Evolutionary conservation across 2,797 vertebrate species (phyloP), one percentile per base, ranked within the genome.

Genomic region (Oreonectes daqikongensis): DNA sequence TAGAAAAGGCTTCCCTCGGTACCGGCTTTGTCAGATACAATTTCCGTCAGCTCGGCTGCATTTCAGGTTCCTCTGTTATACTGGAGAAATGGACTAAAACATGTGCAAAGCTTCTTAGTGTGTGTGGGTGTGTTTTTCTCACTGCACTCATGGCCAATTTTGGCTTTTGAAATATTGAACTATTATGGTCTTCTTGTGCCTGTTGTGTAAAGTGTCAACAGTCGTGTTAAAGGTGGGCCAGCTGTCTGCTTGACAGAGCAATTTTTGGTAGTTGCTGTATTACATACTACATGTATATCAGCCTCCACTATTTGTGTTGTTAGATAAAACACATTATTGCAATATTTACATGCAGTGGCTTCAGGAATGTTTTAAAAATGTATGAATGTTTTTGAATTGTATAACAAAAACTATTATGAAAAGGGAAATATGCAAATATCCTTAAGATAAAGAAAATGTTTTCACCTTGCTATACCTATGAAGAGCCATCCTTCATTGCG

Each of bases 21-120:
- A 61, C 57, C 48, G 32, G 66, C 55, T 69, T 77, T 69, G 75
- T 77, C 75, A 69, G 75, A 69, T 77, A 42, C 57, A 77, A 77
- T 77, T 77, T 77, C 40, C 44, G 26, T 69, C 75, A 69, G 30
- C 22, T 11, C 17, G n/a, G 46, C 57, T 61, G 44, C 57, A 40
- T 59, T 40, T 50, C 42, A 50, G 55, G 30, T 60, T 57, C 57
- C 35, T 15, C 53, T 77, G 66, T 40, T 69, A 12, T 69, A 12
- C 32, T 40, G 11, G 22, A 52, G 57, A 77, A 69, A 77, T 77
- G 18, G 66, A 61, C 57, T 30, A 6, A 30, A 20, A 66, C n/a
- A 3, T 76, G 22, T 53, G 24, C 22, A 53, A 14, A 42, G 48
- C 20, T 30, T 63, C 46, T 65, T 72, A 50, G 32, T 18, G 28